phyloP scores from a whole-genome alignment of 2,888 invertebrate genomes.

The Cancer borealis region DNA sequence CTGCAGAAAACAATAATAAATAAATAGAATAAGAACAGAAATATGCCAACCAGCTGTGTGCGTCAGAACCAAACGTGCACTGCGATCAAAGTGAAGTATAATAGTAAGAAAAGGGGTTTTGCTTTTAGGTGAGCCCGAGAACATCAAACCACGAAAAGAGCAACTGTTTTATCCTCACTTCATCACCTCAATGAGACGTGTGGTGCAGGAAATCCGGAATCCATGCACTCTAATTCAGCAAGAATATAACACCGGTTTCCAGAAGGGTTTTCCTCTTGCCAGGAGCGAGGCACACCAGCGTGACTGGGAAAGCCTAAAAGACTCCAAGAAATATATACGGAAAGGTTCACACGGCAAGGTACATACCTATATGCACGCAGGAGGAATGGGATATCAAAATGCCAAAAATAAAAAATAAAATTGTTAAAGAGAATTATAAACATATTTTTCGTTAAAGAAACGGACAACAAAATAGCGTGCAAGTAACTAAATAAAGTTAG shows the following conservation, averaged over 20 bases:
- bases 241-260: slow-evolving; percentile 11
- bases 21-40: neutral
- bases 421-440: neutral
- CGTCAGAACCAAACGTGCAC: neutral
- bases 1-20: neutral
- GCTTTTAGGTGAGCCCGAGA: no score
- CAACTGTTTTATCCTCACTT: neutral
- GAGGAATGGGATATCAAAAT: neutral
- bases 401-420: neutral
- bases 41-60: neutral
- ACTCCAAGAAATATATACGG: neutral
- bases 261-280: slow-evolving; percentile 17
- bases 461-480: neutral
- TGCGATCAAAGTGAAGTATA: neutral
- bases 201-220: neutral
- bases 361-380: neutral
- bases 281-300: neutral
- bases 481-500: neutral
- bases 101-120: neutral
- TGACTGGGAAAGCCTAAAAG: neutral
- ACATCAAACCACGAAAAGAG: neutral
- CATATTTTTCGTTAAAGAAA: neutral
- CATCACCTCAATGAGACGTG: neutral
- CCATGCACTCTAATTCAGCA: neutral
- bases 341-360: neutral